Conservation (phyloP, 2,113 vertebrate genomes). For the Xenus cinereus region DNA sequence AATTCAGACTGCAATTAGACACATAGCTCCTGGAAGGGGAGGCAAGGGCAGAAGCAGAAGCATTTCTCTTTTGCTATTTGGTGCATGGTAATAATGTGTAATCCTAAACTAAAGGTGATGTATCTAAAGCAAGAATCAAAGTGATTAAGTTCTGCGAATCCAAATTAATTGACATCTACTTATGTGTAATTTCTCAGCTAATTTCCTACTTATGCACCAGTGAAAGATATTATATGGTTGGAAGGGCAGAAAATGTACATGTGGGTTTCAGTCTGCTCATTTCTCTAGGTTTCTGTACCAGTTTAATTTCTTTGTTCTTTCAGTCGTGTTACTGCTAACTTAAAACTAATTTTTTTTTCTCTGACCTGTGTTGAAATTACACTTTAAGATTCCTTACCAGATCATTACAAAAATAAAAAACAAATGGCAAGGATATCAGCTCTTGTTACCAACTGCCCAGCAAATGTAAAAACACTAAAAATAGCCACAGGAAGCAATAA, state of each 20-base stretch:
- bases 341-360: neutral
- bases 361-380: neutral
- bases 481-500: slow-evolving; percentile 84
- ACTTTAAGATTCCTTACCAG: neutral
- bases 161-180: neutral
- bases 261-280: neutral
- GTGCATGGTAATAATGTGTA: neutral
- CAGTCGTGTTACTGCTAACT: neutral
- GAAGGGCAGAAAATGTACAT: neutral
- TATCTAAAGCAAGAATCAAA: neutral
- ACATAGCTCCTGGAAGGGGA: neutral
- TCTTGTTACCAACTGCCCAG: slow-evolving; percentile 72
- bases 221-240: neutral
- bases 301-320: neutral
- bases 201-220: neutral
- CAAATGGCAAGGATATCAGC: slow-evolving; percentile 69
- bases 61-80: neutral
- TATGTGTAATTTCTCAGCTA: neutral
- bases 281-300: neutral
- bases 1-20: neutral
- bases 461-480: slow-evolving; percentile 75
- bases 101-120: neutral
- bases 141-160: neutral
- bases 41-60: neutral
- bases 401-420: slow-evolving; percentile 74